These are phyloP conservation scores for Drosophila nr. perissopoda DNA, from an alignment of 2,888 invertebrate species.

Conservation along the genomic window DNA sequence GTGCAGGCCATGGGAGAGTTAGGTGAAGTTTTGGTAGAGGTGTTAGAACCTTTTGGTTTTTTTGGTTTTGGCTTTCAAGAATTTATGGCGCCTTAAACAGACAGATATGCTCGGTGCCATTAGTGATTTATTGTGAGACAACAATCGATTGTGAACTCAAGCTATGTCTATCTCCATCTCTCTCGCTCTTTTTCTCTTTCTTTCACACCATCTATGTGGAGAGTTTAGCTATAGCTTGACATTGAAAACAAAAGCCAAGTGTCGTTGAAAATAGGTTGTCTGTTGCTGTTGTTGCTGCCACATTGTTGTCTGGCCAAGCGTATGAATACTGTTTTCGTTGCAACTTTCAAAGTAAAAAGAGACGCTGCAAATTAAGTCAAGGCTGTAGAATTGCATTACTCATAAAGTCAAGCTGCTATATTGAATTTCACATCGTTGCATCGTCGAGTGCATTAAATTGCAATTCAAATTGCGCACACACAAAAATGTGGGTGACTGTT, in stretches of 20 bases:
- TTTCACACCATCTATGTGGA: not conserved
- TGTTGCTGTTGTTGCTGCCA: slow-evolving; percentile 35
- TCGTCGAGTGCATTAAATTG: slow-evolving; percentile 51
- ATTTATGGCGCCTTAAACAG: slow-evolving; percentile 75
- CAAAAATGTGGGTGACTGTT: slow-evolving; percentile 64
- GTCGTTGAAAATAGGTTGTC: slow-evolving; percentile 55
- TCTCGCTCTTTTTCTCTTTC: slow-evolving; percentile 11
- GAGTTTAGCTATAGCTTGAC: slow-evolving; percentile 56
- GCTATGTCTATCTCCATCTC: not conserved
- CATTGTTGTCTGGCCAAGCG: slow-evolving; percentile 58
- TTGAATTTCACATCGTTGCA: slow-evolving; percentile 51
- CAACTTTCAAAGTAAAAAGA: slow-evolving; percentile 78
- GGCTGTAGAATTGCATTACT: slow-evolving; percentile 68
- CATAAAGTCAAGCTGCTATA: slow-evolving; percentile 61
- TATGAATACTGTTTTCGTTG: slow-evolving; percentile 77
- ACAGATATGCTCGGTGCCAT: slow-evolving; percentile 70
- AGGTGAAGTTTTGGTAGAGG: slow-evolving; percentile 45
- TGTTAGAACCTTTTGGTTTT: slow-evolving; percentile 72
- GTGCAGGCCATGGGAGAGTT: slow-evolving; percentile 39
- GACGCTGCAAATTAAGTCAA: slow-evolving; percentile 74
- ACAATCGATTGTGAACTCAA: slow-evolving; percentile 56
- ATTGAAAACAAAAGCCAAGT: slow-evolving; percentile 71
- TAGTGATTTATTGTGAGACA: slow-evolving; percentile 78
- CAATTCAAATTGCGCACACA: slow-evolving; percentile 39
- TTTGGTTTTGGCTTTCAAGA: slow-evolving; percentile 43